Conservation (phyloP, 1,140 invertebrate species). For the Zaprionus ornatus region DNA sequence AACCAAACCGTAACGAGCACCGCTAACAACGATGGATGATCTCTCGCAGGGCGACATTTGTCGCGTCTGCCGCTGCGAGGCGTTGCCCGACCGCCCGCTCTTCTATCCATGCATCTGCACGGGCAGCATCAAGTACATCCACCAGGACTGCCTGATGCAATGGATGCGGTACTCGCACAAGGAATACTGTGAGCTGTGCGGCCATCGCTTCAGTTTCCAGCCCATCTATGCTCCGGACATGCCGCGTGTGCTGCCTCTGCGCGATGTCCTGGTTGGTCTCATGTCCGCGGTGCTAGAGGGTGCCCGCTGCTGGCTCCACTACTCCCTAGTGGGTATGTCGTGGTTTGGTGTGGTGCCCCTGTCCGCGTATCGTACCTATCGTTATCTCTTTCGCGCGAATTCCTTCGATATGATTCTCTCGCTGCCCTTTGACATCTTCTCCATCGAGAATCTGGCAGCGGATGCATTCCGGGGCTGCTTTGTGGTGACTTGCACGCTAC, state of each 20-base stretch:
- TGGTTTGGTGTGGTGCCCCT: slow-evolving; percentile 99
- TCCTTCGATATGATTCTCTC: slow-evolving; percentile 93
- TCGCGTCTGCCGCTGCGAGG: slow-evolving; percentile 98
- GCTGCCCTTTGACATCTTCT: slow-evolving; percentile 95
- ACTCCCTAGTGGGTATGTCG: slow-evolving; percentile 96
- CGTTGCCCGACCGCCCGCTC: slow-evolving; percentile 89
- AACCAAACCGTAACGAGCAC: neutral
- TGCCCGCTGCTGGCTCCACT: slow-evolving; percentile 98
- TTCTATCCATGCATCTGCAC: slow-evolving; percentile 99
- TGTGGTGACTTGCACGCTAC: slow-evolving; percentile 97
- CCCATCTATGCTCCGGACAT: slow-evolving; percentile 99
- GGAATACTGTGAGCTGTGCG: slow-evolving; percentile 99
- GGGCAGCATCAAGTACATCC: slow-evolving; percentile 99
- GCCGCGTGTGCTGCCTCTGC: slow-evolving; percentile 96
- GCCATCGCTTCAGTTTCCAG: slow-evolving; percentile 98
- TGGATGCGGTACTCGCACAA: slow-evolving; percentile 98
- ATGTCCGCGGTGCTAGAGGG: slow-evolving; percentile 95
- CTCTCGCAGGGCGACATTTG: slow-evolving; percentile 88
- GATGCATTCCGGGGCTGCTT: slow-evolving; percentile 98
- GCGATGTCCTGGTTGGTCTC: slow-evolving; percentile 91
- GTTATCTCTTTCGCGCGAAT: slow-evolving; percentile 95
- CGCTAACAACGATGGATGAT: slow-evolving; percentile 69
- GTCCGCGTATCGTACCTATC: slow-evolving; percentile 97
- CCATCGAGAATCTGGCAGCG: slow-evolving; percentile 95
- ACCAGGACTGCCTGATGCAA: slow-evolving; percentile 95